Evolutionary conservation across 2,888 invertebrate genomes (phyloP).

Genomic region (Sarcophaga carnaria): DNA sequence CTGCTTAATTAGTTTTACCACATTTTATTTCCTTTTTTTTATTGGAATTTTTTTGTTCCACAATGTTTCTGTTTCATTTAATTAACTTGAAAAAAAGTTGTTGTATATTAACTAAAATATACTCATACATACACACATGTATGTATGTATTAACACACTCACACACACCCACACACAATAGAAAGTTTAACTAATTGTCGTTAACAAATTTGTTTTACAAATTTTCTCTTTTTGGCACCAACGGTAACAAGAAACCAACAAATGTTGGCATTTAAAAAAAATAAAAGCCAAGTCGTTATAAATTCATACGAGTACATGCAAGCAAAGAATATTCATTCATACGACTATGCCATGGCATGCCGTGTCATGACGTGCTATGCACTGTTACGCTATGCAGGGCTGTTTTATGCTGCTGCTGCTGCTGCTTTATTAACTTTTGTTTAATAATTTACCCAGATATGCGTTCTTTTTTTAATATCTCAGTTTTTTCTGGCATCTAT

Average conservation of each 20-base stretch:
- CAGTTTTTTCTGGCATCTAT: slow-evolving; percentile 3
- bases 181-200: slow-evolving; percentile 68
- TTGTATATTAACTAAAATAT: slow-evolving; percentile 44
- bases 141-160: not conserved
- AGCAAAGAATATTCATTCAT: slow-evolving; percentile 44
- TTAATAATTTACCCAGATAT: slow-evolving; percentile 15
- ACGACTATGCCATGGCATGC: not conserved
- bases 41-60: slow-evolving; percentile 13
- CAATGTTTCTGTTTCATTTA: slow-evolving; percentile 59
- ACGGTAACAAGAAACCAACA: not conserved
- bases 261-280: slow-evolving; percentile 16
- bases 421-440: slow-evolving; percentile 57
- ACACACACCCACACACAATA: not conserved
- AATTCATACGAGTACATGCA: slow-evolving; percentile 59
- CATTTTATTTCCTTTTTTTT: slow-evolving; percentile 39
- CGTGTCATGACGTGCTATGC: too few relatives aligned
- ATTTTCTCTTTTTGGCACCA: slow-evolving; percentile 23
- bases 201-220: slow-evolving; percentile 64
- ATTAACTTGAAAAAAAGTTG: slow-evolving; percentile 60
- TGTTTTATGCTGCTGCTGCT: not conserved
- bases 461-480: slow-evolving; percentile 8
- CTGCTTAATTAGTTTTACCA: slow-evolving; percentile 69
- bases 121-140: slow-evolving; percentile 2
- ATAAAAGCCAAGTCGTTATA: slow-evolving; percentile 61
- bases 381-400: slow-evolving; percentile 23